These are phyloP conservation scores for Butorides virescens DNA, from an alignment of 2,113 vertebrate species.

Conservation along the genomic window DNA sequence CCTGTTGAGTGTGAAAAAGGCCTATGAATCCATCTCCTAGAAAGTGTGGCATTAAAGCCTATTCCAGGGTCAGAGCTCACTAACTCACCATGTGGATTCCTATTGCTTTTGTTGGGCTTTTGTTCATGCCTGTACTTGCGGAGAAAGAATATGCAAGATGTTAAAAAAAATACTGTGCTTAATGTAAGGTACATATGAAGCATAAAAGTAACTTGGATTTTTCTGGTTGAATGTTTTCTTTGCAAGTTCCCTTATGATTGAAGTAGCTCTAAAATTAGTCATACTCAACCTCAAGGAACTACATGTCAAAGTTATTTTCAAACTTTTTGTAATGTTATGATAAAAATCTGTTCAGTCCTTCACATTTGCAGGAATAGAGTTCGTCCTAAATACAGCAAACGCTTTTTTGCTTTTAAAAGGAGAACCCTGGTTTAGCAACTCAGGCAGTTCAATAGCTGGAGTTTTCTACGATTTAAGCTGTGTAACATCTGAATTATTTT, in stretches of 20 bases:
- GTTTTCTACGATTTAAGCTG: neutral
- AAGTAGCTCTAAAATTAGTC: slow-evolving; percentile 1
- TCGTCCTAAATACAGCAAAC: slow-evolving; percentile 23
- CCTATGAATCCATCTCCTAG: neutral
- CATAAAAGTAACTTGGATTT: neutral
- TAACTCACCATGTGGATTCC: neutral
- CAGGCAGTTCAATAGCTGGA: neutral
- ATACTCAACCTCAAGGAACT: neutral
- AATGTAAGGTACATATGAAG: neutral
- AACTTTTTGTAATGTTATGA: neutral
- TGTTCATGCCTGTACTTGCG: neutral
- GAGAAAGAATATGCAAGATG: neutral
- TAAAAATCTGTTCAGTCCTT: slow-evolving; percentile 27
- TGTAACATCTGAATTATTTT: slow-evolving; percentile 18
- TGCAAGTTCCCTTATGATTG: neutral
- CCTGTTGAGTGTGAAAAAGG: neutral
- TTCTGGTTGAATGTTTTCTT: neutral
- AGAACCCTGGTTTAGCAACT: slow-evolving; percentile 15
- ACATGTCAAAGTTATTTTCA: neutral
- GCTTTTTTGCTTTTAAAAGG: neutral
- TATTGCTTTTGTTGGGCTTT: neutral
- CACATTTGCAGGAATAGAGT: neutral
- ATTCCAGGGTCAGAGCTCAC: neutral
- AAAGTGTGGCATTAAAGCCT: neutral
- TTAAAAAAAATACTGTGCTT: neutral